These are phyloP conservation scores for Notolabrus celidotus DNA, from an alignment of 2,797 vertebrate genomes.

Conservation along the genomic window DNA sequence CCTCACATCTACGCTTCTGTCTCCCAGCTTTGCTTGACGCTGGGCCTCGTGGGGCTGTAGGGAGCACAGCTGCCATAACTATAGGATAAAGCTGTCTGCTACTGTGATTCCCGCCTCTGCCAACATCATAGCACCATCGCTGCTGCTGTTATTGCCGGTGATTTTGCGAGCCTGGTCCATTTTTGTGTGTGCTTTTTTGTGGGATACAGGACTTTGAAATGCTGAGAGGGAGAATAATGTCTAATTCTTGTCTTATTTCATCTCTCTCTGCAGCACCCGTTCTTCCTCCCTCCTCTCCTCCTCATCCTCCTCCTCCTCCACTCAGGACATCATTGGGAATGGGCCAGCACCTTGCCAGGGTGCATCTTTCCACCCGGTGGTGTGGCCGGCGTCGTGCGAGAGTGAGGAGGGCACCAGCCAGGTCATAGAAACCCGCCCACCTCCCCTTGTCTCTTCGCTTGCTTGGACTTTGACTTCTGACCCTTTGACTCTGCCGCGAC, in stretches of 20 bases:
- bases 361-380: slow-evolving; percentile 78
- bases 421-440: slow-evolving; percentile 75
- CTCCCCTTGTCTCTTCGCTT: slow-evolving; percentile 39
- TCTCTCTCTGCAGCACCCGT: slow-evolving; percentile 70
- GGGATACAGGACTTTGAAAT: no score
- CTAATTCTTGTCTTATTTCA: slow-evolving; percentile 10
- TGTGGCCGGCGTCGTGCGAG: slow-evolving; percentile 74
- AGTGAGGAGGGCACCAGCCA: slow-evolving; percentile 77
- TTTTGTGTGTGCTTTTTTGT: no score
- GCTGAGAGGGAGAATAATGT: slow-evolving; percentile 13
- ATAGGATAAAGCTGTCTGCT: slow-evolving; percentile 55
- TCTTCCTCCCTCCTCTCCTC: slow-evolving; percentile 50
- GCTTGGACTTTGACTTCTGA: slow-evolving; percentile 65
- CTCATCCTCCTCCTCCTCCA: slow-evolving; percentile 72
- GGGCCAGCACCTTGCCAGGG: slow-evolving; percentile 84
- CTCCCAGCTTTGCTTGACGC: slow-evolving; percentile 45
- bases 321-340: slow-evolving; percentile 86
- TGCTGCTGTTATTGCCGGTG: slow-evolving; percentile 9
- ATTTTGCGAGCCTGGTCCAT: slow-evolving; percentile 18
- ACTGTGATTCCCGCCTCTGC: slow-evolving; percentile 26
- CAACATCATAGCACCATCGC: not conserved
- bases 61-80: slow-evolving; percentile 61
- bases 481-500: slow-evolving; percentile 68
- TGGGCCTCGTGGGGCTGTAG: slow-evolving; percentile 55
- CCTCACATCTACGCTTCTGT: slow-evolving; percentile 69